Percentiles rank a stretch among this genome's conserved stretches.
phyloP scores from a whole-genome alignment of 1,140 invertebrate species.

The Drosophila nigrodunni region DNA sequence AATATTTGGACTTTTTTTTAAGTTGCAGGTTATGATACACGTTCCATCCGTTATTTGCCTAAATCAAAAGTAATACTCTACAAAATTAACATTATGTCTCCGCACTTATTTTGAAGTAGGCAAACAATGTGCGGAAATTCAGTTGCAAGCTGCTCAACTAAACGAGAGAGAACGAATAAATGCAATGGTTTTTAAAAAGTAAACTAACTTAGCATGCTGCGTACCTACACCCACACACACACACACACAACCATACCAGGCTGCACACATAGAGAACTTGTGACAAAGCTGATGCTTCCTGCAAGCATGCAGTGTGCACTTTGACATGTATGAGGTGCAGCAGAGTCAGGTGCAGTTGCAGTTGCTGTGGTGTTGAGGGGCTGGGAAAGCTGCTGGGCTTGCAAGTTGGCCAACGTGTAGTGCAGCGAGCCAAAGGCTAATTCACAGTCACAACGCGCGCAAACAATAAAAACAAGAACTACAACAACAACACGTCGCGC shows the following conservation, averaged over 20 bases:
- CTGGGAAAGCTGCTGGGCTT: too few relatives aligned
- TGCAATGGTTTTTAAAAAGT: constrained; percentile 47
- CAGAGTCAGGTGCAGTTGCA: neutral
- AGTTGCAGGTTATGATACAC: too few relatives aligned
- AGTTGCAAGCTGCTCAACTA: constrained; percentile 51
- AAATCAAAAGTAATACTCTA: neutral
- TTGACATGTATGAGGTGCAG: constrained; percentile 22
- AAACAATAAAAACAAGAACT: constrained; percentile 30
- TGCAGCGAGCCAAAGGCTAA: constrained; percentile 51
- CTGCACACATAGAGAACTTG: constrained; percentile 24
- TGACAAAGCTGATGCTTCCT: constrained; percentile 41
- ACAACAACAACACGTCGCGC: constrained; percentile 45
- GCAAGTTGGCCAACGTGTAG: constrained; percentile 30
- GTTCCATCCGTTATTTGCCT: too few relatives aligned
- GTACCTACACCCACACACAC: constrained; percentile 20
- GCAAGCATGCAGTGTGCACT: constrained; percentile 30
- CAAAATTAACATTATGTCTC: constrained; percentile 17
- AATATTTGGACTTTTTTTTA: too few relatives aligned
- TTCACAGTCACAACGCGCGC: constrained; percentile 62
- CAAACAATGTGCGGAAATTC: constrained; percentile 38
- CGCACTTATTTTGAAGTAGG: constrained; percentile 28
- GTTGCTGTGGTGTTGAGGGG: too few relatives aligned
- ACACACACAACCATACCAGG: neutral
- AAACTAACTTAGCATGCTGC: constrained; percentile 65
- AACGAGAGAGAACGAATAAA: constrained; percentile 64